These are phyloP conservation scores for Myiagra hebetior DNA, from an alignment of 2,113 vertebrate genomes.

Conservation along the genomic window DNA sequence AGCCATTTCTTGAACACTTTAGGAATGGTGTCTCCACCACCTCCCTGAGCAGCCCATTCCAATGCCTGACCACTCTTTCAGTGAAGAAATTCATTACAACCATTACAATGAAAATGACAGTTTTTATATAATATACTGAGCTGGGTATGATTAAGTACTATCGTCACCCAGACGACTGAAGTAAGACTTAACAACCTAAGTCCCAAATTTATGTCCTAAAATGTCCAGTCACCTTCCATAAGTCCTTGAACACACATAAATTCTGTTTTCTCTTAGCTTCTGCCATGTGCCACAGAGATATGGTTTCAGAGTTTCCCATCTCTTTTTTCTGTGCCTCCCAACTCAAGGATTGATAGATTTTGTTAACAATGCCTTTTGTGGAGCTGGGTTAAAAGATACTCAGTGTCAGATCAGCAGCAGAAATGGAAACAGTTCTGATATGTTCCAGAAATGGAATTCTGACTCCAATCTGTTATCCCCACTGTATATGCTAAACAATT, in stretches of 20 bases:
- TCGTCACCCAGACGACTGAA: background rate
- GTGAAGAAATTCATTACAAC: background rate
- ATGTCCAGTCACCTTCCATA: background rate
- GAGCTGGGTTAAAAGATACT: background rate
- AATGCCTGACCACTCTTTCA: background rate
- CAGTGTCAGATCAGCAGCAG: background rate
- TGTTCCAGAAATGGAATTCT: background rate
- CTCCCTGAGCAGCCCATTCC: background rate
- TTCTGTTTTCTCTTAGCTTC: background rate
- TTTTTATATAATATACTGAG: background rate
- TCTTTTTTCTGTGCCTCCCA: background rate
- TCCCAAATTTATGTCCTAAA: background rate
- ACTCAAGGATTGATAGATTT: background rate
- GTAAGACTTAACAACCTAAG: background rate
- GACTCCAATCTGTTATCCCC: background rate
- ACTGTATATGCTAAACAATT: background rate
- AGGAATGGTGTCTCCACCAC: background rate
- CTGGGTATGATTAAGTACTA: background rate
- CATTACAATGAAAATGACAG: background rate
- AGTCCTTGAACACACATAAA: background rate
- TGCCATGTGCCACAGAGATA: background rate
- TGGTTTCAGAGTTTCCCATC: background rate
- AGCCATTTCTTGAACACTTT: background rate
- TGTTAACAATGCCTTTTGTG: background rate
- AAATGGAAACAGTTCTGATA: background rate